Base-by-base conservation (phyloP, 2,888 invertebrate genomes). In the Meloe dianella region DNA sequence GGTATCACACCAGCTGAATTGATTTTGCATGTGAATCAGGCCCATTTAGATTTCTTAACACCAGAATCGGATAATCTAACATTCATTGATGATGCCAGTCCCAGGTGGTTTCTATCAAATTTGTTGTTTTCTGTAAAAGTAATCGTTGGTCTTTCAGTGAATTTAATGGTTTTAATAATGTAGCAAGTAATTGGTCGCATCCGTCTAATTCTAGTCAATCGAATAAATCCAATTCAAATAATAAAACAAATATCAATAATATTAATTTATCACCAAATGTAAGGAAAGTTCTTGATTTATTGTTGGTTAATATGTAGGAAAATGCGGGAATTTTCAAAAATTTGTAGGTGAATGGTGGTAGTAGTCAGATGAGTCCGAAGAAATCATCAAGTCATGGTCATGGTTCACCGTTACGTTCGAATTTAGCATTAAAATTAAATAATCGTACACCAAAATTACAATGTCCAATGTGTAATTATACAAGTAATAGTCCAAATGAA, bases 11-110 rank as follows among this genome's bases (percentile, higher is more conserved):
- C 91, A 22, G 89, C 90, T 6, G 92, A 93, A 77, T 88, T 95
- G 76, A 85, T 92, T 70, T 85, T 91, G 2, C 95, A 94, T 80
- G 94, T 94, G 1, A 93, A 94, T 81, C 89, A 90, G 74, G 92
- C 91, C n/a, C 95, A 95, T 83, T 86, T 94, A 71, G 93, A 94
- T 80, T 93, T 92, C 79, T 84, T 93, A 60, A 93, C 93, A 57
- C 93, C 93, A 0, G 92, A 93, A 79, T 88, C 90, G 69, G 92
- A 93, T 63, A 85, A 90, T 73, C 89, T 92, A 87, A 90, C 90
- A 30, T 92, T 92, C 75, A 92, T 93, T 71, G 93, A 93, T 81
- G 92, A 92, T 74, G 82, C 84, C 72, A 90, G 83, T 73, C 83
- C 83, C 38, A 79, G 80, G 83, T 81, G 74, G 57, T 54, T 12